Percentiles rank a stretch among this genome's conserved stretches.
phyloP scores from a whole-genome alignment of 2,888 invertebrate genomes.

The Dendrolimus houi region DNA sequence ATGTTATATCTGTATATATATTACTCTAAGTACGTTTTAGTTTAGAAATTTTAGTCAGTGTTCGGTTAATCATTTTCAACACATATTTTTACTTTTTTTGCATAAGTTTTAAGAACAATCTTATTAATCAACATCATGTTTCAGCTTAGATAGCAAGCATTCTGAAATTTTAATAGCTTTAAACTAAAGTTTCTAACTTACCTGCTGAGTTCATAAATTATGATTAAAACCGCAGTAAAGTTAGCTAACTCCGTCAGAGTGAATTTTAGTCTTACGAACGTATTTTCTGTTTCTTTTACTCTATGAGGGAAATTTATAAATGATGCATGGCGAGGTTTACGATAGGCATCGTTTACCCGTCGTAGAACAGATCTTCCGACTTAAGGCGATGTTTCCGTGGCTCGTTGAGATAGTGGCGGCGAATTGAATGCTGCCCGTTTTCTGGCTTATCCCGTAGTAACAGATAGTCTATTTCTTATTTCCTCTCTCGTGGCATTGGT shows the following conservation, averaged over 20 bases:
- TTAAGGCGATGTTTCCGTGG: slow-evolving; percentile 47
- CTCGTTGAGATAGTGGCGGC: slow-evolving; percentile 46
- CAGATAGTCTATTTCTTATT: slow-evolving; percentile 48
- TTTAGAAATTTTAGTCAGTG: no score
- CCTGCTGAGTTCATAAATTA: slow-evolving; percentile 34
- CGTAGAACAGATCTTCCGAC: slow-evolving; percentile 30
- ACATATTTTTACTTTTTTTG: no score
- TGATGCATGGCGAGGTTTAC: background rate
- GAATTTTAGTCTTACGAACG: no score
- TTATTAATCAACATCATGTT: slow-evolving; percentile 37
- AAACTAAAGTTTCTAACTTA: slow-evolving; percentile 36
- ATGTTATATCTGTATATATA: no score
- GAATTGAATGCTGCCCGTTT: slow-evolving; percentile 61
- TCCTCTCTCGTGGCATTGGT: slow-evolving; percentile 31
- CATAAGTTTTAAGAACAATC: slow-evolving; percentile 9
- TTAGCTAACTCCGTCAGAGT: no score
- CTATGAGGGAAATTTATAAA: no score
- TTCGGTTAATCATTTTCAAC: no score
- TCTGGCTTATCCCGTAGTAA: slow-evolving; percentile 52
- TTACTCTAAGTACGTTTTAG: no score
- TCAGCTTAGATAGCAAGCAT: slow-evolving; percentile 33
- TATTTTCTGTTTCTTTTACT: no score
- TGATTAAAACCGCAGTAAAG: background rate
- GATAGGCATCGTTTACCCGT: slow-evolving; percentile 25
- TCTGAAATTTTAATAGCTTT: slow-evolving; percentile 47